Conservation (phyloP, 2,797 vertebrate genomes). For the Choloepus didactylus region DNA sequence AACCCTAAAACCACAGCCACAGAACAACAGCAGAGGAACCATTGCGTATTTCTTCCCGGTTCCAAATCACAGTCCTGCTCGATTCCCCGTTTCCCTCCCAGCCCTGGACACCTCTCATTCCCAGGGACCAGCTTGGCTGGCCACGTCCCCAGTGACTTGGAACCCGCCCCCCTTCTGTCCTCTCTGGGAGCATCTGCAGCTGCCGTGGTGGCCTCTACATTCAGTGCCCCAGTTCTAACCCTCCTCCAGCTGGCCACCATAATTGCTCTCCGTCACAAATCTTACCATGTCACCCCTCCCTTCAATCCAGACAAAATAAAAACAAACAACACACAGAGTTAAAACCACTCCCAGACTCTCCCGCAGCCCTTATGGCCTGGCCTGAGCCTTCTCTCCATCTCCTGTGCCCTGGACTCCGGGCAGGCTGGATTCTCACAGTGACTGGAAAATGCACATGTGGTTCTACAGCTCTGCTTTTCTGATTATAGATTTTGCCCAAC, state of each 20-base stretch:
- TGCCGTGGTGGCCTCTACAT: background rate
- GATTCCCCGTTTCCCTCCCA: background rate
- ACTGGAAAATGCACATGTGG: background rate
- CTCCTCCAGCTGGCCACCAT: background rate
- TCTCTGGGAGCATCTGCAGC: background rate
- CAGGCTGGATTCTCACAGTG: background rate
- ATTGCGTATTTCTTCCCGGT: fast-evolving
- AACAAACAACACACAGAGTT: background rate
- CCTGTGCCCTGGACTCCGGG: no score
- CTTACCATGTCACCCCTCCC: background rate
- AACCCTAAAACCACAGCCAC: background rate
- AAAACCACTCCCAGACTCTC: background rate
- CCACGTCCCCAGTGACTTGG: background rate
- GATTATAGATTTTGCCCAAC: background rate
- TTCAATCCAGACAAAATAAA: background rate
- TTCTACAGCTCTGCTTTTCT: background rate
- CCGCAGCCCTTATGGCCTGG: fast-evolving
- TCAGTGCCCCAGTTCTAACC: background rate
- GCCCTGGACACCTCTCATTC: background rate
- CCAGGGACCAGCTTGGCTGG: background rate
- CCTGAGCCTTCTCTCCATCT: background rate
- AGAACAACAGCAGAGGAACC: background rate
- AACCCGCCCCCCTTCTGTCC: background rate
- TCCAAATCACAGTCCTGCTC: background rate
- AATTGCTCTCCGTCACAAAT: background rate